These are phyloP conservation scores for Mormyrus iriodes DNA, from an alignment of 2,113 vertebrate genomes.

Conservation along the genomic window DNA sequence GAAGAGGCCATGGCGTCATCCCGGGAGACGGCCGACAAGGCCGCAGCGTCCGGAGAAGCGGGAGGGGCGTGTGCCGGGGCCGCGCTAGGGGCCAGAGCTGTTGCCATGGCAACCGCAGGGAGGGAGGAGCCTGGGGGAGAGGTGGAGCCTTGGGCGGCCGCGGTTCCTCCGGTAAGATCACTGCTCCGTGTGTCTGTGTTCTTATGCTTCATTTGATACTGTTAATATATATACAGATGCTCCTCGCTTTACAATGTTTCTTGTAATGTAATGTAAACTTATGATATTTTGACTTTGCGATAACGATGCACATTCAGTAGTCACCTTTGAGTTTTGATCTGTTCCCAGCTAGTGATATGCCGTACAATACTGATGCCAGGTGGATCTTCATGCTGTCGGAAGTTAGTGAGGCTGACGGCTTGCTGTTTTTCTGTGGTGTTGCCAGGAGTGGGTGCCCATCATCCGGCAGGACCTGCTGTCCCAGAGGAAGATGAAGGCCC, in stretches of 20 bases:
- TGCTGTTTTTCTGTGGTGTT: not conserved
- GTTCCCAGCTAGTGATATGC: not conserved
- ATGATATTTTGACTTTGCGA: not conserved
- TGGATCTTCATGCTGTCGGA: not conserved
- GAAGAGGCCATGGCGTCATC: conserved; percentile 77
- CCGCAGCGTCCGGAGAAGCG: conserved; percentile 36
- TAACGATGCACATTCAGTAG: too few species aligned
- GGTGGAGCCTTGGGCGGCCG: conserved; percentile 74
- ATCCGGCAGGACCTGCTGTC: conserved; percentile 83
- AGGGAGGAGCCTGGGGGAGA: conserved; percentile 62
- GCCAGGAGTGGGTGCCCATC: conserved; percentile 86
- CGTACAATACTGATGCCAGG: not conserved
- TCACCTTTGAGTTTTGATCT: not conserved
- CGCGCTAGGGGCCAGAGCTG: conserved; percentile 38
- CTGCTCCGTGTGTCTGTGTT: not conserved
- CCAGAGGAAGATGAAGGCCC: conserved; percentile 84
- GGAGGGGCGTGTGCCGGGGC: conserved; percentile 53
- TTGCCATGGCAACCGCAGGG: conserved; percentile 51
- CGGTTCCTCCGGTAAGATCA: conserved; percentile 75
- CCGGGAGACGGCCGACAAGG: conserved; percentile 43
- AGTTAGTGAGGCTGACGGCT: not conserved
- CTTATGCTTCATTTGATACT: not conserved
- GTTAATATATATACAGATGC: not conserved
- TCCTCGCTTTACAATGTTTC: not conserved
- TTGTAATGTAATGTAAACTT: too few species aligned